A percentile compares a stretch with the other conserved stretches of the same genome.
Evolutionary conservation across 1,140 invertebrate species (phyloP).

Genomic region (Cyclina sinensis): DNA sequence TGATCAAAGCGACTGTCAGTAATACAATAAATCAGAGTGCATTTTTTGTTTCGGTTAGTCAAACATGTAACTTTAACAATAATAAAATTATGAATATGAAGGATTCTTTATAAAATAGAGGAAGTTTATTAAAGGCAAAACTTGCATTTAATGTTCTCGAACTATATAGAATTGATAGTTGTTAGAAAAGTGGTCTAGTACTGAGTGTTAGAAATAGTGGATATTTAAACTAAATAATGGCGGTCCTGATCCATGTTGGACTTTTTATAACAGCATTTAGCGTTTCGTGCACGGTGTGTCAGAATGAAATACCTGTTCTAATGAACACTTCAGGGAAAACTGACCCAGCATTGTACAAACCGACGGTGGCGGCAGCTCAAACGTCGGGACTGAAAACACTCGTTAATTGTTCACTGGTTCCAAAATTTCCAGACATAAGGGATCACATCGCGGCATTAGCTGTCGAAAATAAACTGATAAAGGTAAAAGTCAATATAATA

Average conservation of each 20-base stretch:
- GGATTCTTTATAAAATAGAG: no score
- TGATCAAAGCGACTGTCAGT: no score
- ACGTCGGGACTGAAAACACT: neutral
- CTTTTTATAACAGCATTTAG: neutral
- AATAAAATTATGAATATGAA: no score
- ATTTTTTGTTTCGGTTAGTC: no score
- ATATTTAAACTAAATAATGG: no score
- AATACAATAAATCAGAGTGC: no score
- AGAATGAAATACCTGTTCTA: neutral
- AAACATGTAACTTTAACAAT: no score
- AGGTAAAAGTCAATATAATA: neutral
- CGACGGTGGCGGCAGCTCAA: neutral
- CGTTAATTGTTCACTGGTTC: constrained; percentile 14
- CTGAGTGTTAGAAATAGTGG: no score
- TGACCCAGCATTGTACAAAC: neutral
- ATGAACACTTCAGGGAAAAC: neutral
- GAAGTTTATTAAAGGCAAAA: no score
- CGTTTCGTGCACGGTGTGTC: neutral
- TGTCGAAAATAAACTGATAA: constrained; percentile 15
- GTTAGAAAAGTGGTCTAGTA: no score
- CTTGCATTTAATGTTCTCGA: no score
- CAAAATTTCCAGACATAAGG: constrained; percentile 9
- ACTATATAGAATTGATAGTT: no score
- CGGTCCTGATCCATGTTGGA: neutral
- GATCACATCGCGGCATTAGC: neutral